Percentiles rank a stretch among this genome's conserved stretches.
phyloP scores from a whole-genome alignment of 2,797 vertebrate genomes.

The Macropodus opercularis region DNA sequence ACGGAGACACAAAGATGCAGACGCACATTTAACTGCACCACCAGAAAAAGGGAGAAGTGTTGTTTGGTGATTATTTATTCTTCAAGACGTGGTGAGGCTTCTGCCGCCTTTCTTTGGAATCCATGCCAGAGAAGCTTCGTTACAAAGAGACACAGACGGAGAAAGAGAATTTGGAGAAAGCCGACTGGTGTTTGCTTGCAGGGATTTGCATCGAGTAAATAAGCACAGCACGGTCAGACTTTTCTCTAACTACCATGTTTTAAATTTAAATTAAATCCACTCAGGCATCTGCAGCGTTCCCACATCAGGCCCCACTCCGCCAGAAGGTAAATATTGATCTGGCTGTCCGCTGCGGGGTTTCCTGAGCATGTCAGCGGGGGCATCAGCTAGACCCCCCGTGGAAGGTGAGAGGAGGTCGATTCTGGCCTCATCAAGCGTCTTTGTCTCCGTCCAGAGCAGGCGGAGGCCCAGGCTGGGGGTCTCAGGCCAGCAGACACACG shows the following conservation, averaged over 20 bases:
- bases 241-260: not conserved
- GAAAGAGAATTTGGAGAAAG: constrained; percentile 6
- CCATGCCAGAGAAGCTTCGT: constrained; percentile 2
- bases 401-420: constrained; percentile 60
- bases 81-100: constrained; percentile 5
- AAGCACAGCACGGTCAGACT: too few species aligned
- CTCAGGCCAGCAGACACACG: constrained; percentile 75
- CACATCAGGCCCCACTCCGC: constrained; percentile 14
- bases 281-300: constrained; percentile 1
- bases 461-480: constrained; percentile 64
- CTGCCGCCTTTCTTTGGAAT: constrained; percentile 2
- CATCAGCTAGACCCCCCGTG: constrained; percentile 35
- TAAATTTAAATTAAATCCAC: not conserved
- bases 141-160: not conserved
- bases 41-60: not conserved
- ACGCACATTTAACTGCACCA: constrained; percentile 27
- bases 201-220: constrained; percentile 18
- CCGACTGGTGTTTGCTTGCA: constrained; percentile 41
- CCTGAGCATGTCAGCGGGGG: constrained; percentile 15
- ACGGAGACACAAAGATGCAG: constrained; percentile 1
- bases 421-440: constrained; percentile 61
- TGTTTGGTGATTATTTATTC: constrained; percentile 21
- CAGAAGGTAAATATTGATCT: constrained; percentile 60
- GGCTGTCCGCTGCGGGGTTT: constrained; percentile 11
- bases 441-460: constrained; percentile 56